phyloP scores from a whole-genome alignment of 64 coral and sea anemone genomes.

The Montipora capricornis region DNA sequence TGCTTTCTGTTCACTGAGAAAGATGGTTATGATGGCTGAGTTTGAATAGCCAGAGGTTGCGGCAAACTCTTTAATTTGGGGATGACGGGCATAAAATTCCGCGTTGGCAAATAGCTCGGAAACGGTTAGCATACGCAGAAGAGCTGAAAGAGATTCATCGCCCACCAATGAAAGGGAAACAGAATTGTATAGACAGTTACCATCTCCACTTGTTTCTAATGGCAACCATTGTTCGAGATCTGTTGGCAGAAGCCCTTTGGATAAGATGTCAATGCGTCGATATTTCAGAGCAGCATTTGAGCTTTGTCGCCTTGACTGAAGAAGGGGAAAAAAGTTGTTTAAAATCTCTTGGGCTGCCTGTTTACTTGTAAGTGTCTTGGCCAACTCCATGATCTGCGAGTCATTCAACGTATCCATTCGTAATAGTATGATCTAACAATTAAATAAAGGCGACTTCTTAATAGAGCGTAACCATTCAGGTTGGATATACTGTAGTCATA shows the following conservation, averaged over 20 bases:
- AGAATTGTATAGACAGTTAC: conserved; percentile 60
- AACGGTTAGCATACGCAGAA: conserved; percentile 34
- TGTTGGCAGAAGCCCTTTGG: conserved; percentile 6
- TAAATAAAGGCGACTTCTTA: no score
- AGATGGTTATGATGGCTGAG: conserved; percentile 2
- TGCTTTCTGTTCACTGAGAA: conserved; percentile 43
- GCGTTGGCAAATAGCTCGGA: conserved; percentile 45
- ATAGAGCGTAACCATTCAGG: no score
- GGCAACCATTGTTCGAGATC: conserved; percentile 20
- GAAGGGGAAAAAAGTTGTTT: not conserved
- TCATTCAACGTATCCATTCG: no score
- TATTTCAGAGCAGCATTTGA: not conserved
- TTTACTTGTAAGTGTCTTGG: not conserved
- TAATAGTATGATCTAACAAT: no score
- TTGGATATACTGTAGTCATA: no score
- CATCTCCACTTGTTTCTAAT: conserved; percentile 19
- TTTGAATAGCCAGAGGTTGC: conserved; percentile 10
- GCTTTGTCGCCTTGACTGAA: not conserved
- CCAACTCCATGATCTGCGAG: not conserved
- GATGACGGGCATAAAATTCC: conserved; percentile 48
- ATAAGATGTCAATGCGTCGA: not conserved
- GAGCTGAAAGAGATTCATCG: conserved; percentile 17
- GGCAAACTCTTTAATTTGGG: conserved; percentile 33
- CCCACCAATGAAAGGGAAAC: conserved; percentile 23
- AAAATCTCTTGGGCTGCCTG: not conserved